Conservation (phyloP, 2,797 vertebrate species). For the Pristis pectinata region DNA sequence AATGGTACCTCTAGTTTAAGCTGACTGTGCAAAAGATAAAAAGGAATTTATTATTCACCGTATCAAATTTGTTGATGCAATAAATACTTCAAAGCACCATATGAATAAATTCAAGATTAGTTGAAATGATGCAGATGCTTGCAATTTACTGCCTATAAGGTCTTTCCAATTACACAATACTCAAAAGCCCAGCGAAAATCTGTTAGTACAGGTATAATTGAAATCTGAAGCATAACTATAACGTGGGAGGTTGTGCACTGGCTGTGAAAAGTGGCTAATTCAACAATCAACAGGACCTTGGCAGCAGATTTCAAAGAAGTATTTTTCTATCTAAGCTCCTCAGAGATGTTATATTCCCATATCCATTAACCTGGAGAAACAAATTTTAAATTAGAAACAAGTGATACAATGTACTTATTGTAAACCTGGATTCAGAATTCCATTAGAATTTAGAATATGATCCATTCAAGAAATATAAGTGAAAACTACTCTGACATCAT, state of each 20-base stretch:
- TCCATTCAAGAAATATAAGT: not conserved
- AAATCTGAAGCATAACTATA: not conserved
- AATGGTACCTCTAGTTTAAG: not conserved
- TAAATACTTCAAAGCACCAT: not conserved
- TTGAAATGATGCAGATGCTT: not conserved
- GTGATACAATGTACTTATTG: not conserved
- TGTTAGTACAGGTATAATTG: not conserved
- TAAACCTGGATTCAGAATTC: not conserved
- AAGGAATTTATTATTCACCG: not conserved
- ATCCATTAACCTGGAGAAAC: not conserved
- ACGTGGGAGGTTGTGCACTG: not conserved
- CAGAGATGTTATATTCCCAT: not conserved
- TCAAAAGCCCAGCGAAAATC: not conserved
- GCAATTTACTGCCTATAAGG: not conserved
- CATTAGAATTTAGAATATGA: not conserved
- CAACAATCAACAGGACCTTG: not conserved
- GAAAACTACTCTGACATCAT: not conserved
- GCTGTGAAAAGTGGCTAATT: not conserved
- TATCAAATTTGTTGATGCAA: not conserved
- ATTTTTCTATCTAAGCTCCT: not conserved
- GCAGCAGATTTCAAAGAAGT: not conserved
- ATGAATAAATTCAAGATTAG: not conserved
- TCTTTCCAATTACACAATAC: not conserved
- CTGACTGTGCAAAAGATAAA: not conserved
- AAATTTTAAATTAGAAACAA: conserved; percentile 7